phyloP scores from a whole-genome alignment of 2,113 vertebrate genomes.

The Gambusia affinis region DNA sequence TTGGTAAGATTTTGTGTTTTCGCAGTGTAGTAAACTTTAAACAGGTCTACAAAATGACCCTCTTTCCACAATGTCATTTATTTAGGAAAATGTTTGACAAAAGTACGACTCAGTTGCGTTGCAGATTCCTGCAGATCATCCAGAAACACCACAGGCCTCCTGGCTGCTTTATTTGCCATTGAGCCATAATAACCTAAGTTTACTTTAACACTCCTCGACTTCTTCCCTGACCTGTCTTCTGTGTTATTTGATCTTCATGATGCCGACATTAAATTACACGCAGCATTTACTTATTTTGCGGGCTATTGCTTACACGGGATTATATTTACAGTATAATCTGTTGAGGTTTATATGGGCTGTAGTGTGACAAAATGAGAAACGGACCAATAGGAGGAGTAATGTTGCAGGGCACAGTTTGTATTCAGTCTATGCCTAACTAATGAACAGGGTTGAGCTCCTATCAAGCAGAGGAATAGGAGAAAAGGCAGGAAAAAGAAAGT shows the following conservation, averaged over 20 bases:
- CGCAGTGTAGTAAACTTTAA: no score
- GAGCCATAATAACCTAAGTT: no score
- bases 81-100: no score
- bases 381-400: background rate
- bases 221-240: background rate
- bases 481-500: slow-evolving; percentile 22
- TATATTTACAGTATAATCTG: background rate
- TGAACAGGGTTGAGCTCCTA: slow-evolving; percentile 58
- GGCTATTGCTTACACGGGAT: no score
- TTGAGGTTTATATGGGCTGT: background rate
- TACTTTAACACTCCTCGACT: background rate
- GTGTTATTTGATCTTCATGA: background rate
- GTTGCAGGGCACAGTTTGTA: background rate
- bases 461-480: slow-evolving; percentile 10
- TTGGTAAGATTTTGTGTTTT: no score
- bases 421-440: slow-evolving; percentile 43
- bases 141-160: no score
- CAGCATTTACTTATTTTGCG: no score
- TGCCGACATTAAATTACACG: background rate
- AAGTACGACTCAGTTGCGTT: no score
- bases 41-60: no score
- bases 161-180: no score
- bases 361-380: background rate
- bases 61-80: no score
- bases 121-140: no score